phyloP scores from a whole-genome alignment of 1,140 invertebrate genomes.

The Heterodera schachtii region DNA sequence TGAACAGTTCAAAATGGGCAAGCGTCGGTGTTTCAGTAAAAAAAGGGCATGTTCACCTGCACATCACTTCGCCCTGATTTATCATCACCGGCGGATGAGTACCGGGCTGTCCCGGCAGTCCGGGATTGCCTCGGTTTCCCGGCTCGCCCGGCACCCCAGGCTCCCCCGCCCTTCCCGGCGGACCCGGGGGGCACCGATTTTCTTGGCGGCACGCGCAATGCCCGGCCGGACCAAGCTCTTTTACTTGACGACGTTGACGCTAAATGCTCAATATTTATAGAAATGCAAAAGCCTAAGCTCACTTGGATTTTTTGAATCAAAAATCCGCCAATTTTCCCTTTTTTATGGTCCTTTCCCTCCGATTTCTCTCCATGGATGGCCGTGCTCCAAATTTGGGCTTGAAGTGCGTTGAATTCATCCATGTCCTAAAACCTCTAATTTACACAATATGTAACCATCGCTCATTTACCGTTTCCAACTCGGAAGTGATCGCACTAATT shows the following conservation, averaged over 20 bases:
- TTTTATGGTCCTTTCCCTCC: neutral
- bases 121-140: conserved; percentile 17
- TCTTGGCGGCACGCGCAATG: conserved; percentile 25
- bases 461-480: conserved; percentile 25
- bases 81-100: conserved; percentile 33
- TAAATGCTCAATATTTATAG: neutral
- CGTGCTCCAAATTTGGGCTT: conserved; percentile 26
- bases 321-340: conserved; percentile 18
- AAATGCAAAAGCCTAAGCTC: neutral
- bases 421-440: conserved; percentile 20
- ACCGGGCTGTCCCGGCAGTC: conserved; percentile 13
- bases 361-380: neutral
- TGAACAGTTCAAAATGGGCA: neutral
- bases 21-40: neutral
- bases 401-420: conserved; percentile 26
- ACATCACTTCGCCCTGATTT: conserved; percentile 26
- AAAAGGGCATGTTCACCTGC: neutral
- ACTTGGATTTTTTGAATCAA: conserved; percentile 24
- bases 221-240: conserved; percentile 3
- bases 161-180: conserved; percentile 27
- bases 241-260: conserved; percentile 26
- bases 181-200: conserved; percentile 31
- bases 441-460: neutral
- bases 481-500: conserved; percentile 30
- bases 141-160: conserved; percentile 15